Base-by-base conservation (phyloP, 2,113 vertebrate genomes). In the Aramus guarauna region DNA sequence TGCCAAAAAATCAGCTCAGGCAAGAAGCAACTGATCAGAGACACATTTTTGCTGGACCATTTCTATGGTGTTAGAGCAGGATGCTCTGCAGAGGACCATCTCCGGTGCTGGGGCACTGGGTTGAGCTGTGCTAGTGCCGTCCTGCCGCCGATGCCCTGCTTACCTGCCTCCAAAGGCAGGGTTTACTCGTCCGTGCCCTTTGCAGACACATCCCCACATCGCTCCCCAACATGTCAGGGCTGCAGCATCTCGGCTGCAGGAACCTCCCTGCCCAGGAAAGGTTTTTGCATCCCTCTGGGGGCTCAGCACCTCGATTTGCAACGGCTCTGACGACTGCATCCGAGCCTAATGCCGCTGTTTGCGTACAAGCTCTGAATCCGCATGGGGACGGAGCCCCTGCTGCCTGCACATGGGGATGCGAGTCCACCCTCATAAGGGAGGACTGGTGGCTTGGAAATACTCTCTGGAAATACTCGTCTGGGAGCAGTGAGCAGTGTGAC, bases 311-410 rank as follows among this genome's bases (percentile, higher is more conserved):
- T 68, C 80, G 2, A 1, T 29, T 19, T 93, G 41, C 68, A 60
- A 9, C 0, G 0, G 32, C 37, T 63, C 66, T 3, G 1, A 16
- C 2, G 4, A 7, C 36, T 15, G 30, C 32, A 32, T n/a, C 68
- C 5, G 0, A 37, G 20, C n/a, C 66, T 20, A 29, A 82, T 39
- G 39, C 29, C 66, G 23, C 73, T 29, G 12, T 37, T 74, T 34
- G 56, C 48, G n/a, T 50, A 26, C 47, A 63, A 29, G 4, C 52
- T 62, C 85, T 11, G 16, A 47, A 47, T 29, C 30, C 39, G 41
- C 69, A 8, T 0, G 3, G 41, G 41, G 16, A 58, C 4, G 4
- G 39, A 87, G 77, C 8, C 45, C 73, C 69, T 39, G 63, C 53
- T 24, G 71, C 5, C 3, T 0, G 64, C 84, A 52, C 9, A 2